Evolutionary conservation across 2,797 vertebrate genomes (phyloP), one percentile per base, ranked within the genome.

Genomic region (Anguilla marmorata): DNA sequence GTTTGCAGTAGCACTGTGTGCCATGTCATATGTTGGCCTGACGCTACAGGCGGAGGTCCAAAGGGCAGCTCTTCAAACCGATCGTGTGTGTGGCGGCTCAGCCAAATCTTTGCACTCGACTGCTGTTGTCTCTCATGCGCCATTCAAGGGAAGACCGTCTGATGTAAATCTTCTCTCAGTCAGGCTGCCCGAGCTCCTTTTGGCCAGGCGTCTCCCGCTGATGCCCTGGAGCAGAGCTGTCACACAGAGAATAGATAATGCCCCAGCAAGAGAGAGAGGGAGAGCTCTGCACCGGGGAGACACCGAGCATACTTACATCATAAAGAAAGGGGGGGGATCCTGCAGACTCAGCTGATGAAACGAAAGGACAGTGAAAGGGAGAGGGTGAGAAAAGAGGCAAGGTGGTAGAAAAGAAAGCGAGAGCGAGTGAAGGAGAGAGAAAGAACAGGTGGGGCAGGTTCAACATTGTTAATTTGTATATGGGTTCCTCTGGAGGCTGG

Each of bases 201-300:
- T 19, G 33, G 12, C 72, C 72, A 37, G 72, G 9, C 72, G 14
- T 33, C 30, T 12, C 69, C 69, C 30, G 69, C n/a, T 33, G 69
- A 74, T 74, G 69, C 72, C 72, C 72, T 4, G 72, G 16, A 76
- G 72, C 72, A 1, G 33, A 76, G 72, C 72, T 76, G 72, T 76
- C 30, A 41, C 72, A 41, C 72, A 76, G 72, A 37, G 72, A 76
- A 76, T 37, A 76, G 72, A 41, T 37, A 76, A 41, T 76, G 41
- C 72, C 33, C 14, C 21, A 8, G 72, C 2, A 19, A 56, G 27
- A 72, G 69, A 12, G 69, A 37, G 27, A 30, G 69, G 30, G 14
- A 19, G 27, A 72, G 27, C 4, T 41, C 33, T 76, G 72, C 14
- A 37, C 72, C 30, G 12, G 72, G 30, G 33, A 41, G 12, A 16